Evolutionary conservation across 1,140 invertebrate species (phyloP), one percentile per base, ranked within the genome.

Genomic region (Laupala kohalensis): DNA sequence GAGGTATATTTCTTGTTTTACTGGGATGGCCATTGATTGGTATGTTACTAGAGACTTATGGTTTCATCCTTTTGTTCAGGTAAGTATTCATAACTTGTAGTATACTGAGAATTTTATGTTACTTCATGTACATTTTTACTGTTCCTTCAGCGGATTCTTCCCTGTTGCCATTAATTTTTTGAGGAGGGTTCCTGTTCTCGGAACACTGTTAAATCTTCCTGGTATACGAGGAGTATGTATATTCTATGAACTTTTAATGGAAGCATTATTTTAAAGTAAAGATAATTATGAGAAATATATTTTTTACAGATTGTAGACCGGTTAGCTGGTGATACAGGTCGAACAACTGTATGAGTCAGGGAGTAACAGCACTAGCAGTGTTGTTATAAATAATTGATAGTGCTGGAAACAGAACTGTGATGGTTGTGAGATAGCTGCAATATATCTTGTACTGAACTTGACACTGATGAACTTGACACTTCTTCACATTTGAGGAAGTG

Each of bases 11-110:
- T 5, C 86, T 98, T 69, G 96, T 99, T 25, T 83, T 99, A n/a
- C 78, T 98, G 64, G 97, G 97, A 62, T 99, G 93, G 90, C 96
- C 97, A 2, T 83, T 99, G 67, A 81, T 98, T 76, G 97, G 97
- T 71, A 99, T 99, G 92, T 85, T 96, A 66, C 85, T 98, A 77
- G 98, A 99, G 86, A 88, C 91, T 27, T 94, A 94, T 83, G 92
- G 92, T 72, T 94, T 94, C 79, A 80, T 94, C 71, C 81, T 93
- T 68, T 80, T 95, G 63, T 95, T 94, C 79, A 91, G 87, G 87
- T 88, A 82, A 74, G 69, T 74, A 69, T n/a, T 6, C 37, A 37
- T 5, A 29, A 13, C 6, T 66, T 15, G 9, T n/a, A 12, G 12
- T 24, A 13, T 70, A 25, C 27, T 62, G 19, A 27, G 9, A n/a